Conservation (phyloP, 2,113 vertebrate species). For the Megalops atlanticus region DNA sequence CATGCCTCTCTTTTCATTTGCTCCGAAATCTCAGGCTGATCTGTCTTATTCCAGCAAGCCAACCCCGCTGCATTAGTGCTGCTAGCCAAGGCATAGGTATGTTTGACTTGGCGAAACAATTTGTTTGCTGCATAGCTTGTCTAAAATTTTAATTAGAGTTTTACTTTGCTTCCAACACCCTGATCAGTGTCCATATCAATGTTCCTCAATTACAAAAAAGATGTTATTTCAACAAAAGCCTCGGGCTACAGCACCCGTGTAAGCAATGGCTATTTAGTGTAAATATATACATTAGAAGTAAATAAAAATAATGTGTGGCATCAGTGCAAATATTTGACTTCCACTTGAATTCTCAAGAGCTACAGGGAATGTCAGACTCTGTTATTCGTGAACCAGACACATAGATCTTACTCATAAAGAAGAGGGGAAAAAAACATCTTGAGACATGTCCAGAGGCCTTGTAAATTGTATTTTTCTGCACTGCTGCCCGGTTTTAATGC, state of each 20-base stretch:
- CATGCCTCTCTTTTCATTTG: neutral
- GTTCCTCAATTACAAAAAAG: neutral
- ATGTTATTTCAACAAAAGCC: neutral
- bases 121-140: conserved; percentile 35
- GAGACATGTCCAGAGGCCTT: neutral
- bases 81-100: conserved; percentile 25
- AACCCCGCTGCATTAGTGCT: conserved; percentile 15
- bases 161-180: conserved; percentile 16
- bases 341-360: neutral
- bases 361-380: neutral
- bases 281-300: too few relatives aligned
- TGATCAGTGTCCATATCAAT: neutral
- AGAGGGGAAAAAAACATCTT: neutral
- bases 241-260: neutral
- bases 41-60: neutral
- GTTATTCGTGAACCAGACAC: neutral
- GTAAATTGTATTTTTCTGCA: neutral
- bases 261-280: too few relatives aligned
- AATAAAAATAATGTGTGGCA: neutral
- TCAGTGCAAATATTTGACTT: neutral
- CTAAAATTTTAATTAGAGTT: conserved; percentile 19
- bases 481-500: neutral
- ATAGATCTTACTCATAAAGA: neutral
- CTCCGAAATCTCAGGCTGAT: neutral
- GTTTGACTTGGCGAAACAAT: conserved; percentile 35